A percentile compares a stretch with the other conserved stretches of the same genome.
Conservation (phyloP, 2,113 vertebrate genomes). For the Notechis scutatus region DNA sequence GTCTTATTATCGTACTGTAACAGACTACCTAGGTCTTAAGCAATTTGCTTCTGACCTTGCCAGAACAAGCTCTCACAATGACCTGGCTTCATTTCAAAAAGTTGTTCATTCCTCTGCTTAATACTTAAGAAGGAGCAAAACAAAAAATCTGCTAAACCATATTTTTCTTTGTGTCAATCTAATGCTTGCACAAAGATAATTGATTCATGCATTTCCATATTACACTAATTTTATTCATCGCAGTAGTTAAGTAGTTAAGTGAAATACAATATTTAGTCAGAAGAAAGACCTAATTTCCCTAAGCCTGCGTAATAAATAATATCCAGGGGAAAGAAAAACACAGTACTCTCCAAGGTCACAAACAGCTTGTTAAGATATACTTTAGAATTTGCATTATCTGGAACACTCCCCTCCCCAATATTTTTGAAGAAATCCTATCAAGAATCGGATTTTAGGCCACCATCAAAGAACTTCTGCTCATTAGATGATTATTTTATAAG, state of each 20-base stretch:
- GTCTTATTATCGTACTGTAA: not conserved
- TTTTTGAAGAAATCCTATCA: not conserved
- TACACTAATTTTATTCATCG: not conserved
- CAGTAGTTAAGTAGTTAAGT: not conserved
- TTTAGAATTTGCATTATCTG: constrained; percentile 23
- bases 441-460: not conserved
- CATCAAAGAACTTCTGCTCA: not conserved
- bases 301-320: constrained; percentile 2
- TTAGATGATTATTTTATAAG: not conserved
- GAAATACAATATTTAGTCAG: not conserved
- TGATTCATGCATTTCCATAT: constrained; percentile 10
- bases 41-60: not conserved
- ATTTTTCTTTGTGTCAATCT: not conserved
- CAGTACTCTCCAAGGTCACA: constrained; percentile 1
- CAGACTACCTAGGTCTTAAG: not conserved
- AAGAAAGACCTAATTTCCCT: constrained; percentile 10
- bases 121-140: not conserved
- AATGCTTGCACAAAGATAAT: not conserved
- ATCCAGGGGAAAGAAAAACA: not conserved
- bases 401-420: not conserved
- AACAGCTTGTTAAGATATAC: not conserved
- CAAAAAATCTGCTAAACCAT: not conserved
- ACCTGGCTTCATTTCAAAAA: not conserved
- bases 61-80: not conserved
- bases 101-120: not conserved